Base-by-base conservation (phyloP, 2,797 vertebrate species). In the Nasua narica region DNA sequence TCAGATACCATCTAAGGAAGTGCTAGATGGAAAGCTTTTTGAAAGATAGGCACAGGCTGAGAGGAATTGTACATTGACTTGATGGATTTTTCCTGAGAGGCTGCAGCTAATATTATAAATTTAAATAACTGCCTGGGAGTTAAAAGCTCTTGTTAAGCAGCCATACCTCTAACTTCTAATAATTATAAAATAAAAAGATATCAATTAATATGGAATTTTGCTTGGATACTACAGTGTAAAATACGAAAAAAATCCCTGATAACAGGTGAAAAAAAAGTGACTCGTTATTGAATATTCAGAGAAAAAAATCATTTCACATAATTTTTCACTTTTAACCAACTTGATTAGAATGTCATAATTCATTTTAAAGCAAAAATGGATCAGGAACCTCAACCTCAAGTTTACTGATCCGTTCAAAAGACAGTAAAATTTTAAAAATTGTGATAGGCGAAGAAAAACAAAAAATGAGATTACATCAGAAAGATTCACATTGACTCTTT, bases 321-420 rank as follows among this genome's bases (percentile, higher is more conserved):
- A 54, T 81, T 76, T 85, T 94, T 82, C n/a, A 86, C 58, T 90
- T 89, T 92, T 84, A 91, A 91, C 46, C 37, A 81, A 50, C 10
- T n/a, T 74, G 50, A 18, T 82, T 91, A 15, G 35, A n/a, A 40
- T 86, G 25, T 35, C 25, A 52, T 84, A 87, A 67, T 32, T 52
- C 2, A 46, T 92, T 18, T 27, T 96, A 37, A 83, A n/a, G 15
- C 60, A 18, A 23, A 0, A 18, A 32, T 18, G 7, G 25, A 25
- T 27, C 7, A 15, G 2, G 29, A 79, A 70, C 21, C 40, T 84
- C 5, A 79, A 70, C 21, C 40, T 84, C 5, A 37, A 58, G 12
- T 82, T 94, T 87, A 76, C 19, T 54, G 32, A 88, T 50, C n/a
- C 13, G 18, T 70, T 92, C 32, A 70, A 76, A 77, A 81, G 43